A percentile compares a stretch with the other conserved stretches of the same genome.
Conservation (phyloP, 2,113 vertebrate genomes). For the Triplophysa dalaica region DNA sequence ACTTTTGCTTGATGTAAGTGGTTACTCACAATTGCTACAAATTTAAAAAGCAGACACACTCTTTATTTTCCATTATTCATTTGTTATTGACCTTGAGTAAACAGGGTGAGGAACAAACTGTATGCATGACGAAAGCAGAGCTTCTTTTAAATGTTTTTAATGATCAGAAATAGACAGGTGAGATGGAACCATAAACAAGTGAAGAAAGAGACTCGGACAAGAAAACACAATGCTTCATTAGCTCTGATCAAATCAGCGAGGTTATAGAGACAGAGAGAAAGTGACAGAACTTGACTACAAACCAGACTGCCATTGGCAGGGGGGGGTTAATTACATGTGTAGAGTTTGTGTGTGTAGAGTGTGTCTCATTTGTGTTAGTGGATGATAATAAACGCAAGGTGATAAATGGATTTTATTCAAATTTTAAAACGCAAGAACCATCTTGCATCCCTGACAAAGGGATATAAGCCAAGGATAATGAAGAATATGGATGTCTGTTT, state of each 20-base stretch:
- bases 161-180: not conserved
- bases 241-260: constrained; percentile 15
- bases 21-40: not conserved
- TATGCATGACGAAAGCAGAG: not conserved
- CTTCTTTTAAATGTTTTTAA: not conserved
- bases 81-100: not conserved
- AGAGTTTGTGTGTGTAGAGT: not conserved
- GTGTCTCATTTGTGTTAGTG: constrained; percentile 1
- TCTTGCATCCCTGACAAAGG: not conserved
- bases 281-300: not conserved
- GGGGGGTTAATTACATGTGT: constrained; percentile 19
- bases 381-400: constrained; percentile 2
- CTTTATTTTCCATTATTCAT: not conserved
- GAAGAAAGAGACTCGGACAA: not conserved
- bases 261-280: not conserved
- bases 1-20: not conserved
- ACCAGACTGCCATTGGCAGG: constrained; percentile 16
- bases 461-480: not conserved
- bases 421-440: not conserved
- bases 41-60: constrained; percentile 1
- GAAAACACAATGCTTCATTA: constrained; percentile 26
- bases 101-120: not conserved
- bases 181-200: not conserved
- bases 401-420: not conserved
- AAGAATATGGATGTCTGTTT: not conserved